Evolutionary conservation across 2,888 invertebrate genomes (phyloP).

Genomic region (Zygogramma bicolorata): DNA sequence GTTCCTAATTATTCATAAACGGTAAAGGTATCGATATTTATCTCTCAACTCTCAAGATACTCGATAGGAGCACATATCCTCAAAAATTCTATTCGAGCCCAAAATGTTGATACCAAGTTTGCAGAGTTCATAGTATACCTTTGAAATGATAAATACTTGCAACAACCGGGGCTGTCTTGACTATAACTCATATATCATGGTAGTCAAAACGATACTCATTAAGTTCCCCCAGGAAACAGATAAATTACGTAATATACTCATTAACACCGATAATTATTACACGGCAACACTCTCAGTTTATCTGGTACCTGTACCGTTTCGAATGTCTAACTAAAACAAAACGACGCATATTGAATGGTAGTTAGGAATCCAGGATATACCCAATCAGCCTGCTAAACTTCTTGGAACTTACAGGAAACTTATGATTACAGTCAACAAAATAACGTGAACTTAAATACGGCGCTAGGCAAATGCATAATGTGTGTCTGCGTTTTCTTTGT

Average conservation of each 20-base stretch:
- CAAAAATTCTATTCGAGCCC: too few relatives aligned
- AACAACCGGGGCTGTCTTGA: too few relatives aligned
- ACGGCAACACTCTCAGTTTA: not conserved
- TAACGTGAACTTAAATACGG: not conserved
- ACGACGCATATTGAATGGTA: constrained; percentile 12
- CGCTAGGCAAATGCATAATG: not conserved
- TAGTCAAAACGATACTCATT: constrained; percentile 22
- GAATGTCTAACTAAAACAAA: constrained; percentile 16
- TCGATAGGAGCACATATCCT: too few relatives aligned
- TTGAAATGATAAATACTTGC: too few relatives aligned
- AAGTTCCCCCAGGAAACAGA: constrained; percentile 16
- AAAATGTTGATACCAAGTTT: too few relatives aligned
- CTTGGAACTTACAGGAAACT: constrained; percentile 17
- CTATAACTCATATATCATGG: not conserved
- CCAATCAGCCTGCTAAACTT: constrained; percentile 11
- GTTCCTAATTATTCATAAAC: too few relatives aligned
- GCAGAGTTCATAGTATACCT: too few relatives aligned
- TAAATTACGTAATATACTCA: constrained; percentile 25
- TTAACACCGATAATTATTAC: constrained; percentile 16
- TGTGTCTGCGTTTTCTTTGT: not conserved
- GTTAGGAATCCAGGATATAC: constrained; percentile 18
- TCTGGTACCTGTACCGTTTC: not conserved
- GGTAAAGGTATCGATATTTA: too few relatives aligned
- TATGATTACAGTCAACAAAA: constrained; percentile 10
- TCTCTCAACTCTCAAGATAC: too few relatives aligned